Base-by-base conservation (phyloP, 2,888 invertebrate genomes). In the Oscheius sp. region DNA sequence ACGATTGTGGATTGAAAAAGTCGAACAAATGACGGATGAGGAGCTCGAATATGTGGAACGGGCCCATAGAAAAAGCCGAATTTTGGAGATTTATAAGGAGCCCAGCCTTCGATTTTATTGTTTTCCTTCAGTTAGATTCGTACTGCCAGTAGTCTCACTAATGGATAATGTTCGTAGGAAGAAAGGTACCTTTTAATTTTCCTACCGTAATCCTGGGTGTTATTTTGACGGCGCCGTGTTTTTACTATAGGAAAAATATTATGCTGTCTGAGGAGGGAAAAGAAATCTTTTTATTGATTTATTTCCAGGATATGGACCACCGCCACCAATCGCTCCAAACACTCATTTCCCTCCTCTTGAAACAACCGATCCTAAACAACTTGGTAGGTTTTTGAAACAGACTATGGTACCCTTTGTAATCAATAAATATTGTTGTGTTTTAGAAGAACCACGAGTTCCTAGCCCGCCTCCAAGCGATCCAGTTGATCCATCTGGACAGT, bases 21-120 rank as follows among this genome's bases (percentile, higher is more conserved):
- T 75, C 1, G 71, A 43, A 3, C 55, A 69, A 12, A 78, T 82
- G 82, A 76, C 73, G 16, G 81, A 78, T 21, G 72, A 72, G 49
- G 82, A 81, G 58, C 53, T 82, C 46, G 78, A 72, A 6, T 68
- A 56, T 35, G 76, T 82, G 52, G 82, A 82, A 53, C 21, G 73
- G 35, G 82, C 82, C 1, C 79, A 81, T 59, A 35, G 64, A 9
- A 72, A 80, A 2, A 75, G 76, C 43, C 53, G 53, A n/a, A 61
- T 82, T 6, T 45, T 80, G 5, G 78, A 81, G 16, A 72, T 77
- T 1, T 82, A 82, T 53, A 61, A 64, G 2, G 79, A 81, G 71
- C 74, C 74, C 0, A 69, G 74, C 13, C 75, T 78, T 72, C 69
- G 81, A 21, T 82, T 81, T 45, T 73, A 72, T 64, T 73, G 75